Base-by-base conservation (phyloP, 2,113 vertebrate genomes). In the Gasterosteus aculeatus region DNA sequence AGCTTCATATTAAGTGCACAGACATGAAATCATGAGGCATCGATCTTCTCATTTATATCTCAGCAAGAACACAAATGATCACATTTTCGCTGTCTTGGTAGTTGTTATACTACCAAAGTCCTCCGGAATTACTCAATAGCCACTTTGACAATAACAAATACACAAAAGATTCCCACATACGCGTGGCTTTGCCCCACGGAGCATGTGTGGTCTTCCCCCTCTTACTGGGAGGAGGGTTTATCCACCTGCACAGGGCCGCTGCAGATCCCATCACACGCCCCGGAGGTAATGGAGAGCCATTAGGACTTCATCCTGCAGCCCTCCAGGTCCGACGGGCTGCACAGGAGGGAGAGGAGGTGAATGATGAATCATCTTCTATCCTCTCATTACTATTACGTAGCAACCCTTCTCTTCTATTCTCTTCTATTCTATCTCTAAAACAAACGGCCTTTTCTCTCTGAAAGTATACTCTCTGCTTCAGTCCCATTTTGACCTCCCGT, bases 171-270 rank as follows among this genome's bases (percentile, higher is more conserved):
- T 49, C 72, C 65, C 75, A 77, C 72, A 54, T 59, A 64, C 84
- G 66, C 49, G 69, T 67, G 66, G 57, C 59, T 70, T 41, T 14
- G 57, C 69, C 60, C 72, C 46, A 78, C 2, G 29, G 77, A 75
- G 80, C 75, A 33, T 72, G 78, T 86, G 87, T 85, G 88, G 91
- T 87, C 87, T 31, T 29, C 22, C 22, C 67, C 77, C 16, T 15
- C 51, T 78, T 81, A 58, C 77, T 9, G 1, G 18, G 38, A 47
- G 44, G 65, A 51, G 54, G 84, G 86, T 77, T 89, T 83, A 70
- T 83, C 59, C 83, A 88, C 82, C 82, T 85, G 84, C 80, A 63
- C 26, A 1, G 78, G 44, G 69, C 31, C 62, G 72, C 78, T 62
- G 72, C n/a, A 53, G 77, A 82, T 82, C 73, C 63, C 77, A 47